A percentile compares a stretch with the other conserved stretches of the same genome.
Conservation (phyloP, 2,797 vertebrate species). For the Champsocephalus esox region DNA sequence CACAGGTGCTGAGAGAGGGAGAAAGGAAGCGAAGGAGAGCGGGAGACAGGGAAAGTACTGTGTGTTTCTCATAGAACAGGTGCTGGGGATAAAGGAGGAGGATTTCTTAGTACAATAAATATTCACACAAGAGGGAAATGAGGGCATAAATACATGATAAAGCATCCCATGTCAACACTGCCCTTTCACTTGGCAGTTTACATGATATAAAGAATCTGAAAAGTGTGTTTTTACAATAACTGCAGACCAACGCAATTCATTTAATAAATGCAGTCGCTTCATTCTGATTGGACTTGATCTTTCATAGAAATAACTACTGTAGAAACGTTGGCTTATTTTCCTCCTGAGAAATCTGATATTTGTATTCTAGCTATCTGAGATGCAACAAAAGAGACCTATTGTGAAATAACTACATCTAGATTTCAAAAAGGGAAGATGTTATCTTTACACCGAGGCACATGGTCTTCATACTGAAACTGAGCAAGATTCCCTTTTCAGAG, state of each 20-base stretch:
- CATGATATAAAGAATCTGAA: not conserved
- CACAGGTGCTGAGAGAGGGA: slow-evolving; percentile 78
- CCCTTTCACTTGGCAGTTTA: slow-evolving; percentile 8
- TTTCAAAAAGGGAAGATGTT: not conserved
- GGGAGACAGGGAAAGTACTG: slow-evolving; percentile 16
- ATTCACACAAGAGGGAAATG: not conserved
- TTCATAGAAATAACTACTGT: not conserved
- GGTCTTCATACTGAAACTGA: not conserved
- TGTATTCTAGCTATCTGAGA: not conserved
- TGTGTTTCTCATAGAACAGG: slow-evolving; percentile 51
- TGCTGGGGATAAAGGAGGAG: slow-evolving; percentile 43
- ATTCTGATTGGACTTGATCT: not conserved
- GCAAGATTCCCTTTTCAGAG: slow-evolving; percentile 28
- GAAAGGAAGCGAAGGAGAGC: slow-evolving; percentile 38
- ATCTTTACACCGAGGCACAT: not conserved
- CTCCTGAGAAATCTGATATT: not conserved
- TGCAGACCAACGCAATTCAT: not conserved
- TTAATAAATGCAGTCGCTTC: not conserved
- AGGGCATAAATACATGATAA: not conserved
- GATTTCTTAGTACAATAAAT: slow-evolving; percentile 19
- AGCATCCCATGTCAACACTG: not conserved
- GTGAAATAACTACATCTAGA: slow-evolving; percentile 28
- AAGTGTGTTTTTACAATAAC: not conserved
- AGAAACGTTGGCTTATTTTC: not conserved
- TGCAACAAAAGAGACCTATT: slow-evolving; percentile 29